These are phyloP conservation scores for Oncorhynchus nerka DNA, from an alignment of 2,113 vertebrate species.

Conservation along the genomic window DNA sequence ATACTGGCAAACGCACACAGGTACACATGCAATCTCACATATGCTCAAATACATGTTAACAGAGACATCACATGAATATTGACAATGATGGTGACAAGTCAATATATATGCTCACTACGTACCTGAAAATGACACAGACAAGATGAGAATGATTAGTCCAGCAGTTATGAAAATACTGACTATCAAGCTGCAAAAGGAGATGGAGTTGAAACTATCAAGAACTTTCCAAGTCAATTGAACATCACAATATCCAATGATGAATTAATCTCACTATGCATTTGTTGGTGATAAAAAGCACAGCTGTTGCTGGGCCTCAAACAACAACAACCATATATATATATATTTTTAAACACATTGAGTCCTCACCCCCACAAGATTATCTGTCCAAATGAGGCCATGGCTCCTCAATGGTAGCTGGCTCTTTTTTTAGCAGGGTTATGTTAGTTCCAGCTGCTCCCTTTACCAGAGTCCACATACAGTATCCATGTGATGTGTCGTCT, in stretches of 20 bases:
- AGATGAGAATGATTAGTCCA: slow-evolving; percentile 48
- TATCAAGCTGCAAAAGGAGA: slow-evolving; percentile 49
- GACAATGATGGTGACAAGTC: too few relatives aligned
- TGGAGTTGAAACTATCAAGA: neutral
- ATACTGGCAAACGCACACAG: neutral
- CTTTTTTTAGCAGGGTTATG: neutral
- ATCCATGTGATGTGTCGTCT: neutral
- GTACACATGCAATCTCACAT: neutral
- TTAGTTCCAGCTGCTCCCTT: neutral
- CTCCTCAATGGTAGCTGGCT: neutral
- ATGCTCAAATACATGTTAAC: neutral
- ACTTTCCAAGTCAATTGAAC: neutral
- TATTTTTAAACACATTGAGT: neutral
- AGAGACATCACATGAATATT: neutral
- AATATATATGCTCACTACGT: slow-evolving; percentile 1
- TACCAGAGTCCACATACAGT: neutral
- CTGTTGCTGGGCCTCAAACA: neutral
- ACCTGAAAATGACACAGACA: slow-evolving; percentile 54
- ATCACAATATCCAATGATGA: neutral
- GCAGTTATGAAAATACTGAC: slow-evolving; percentile 45
- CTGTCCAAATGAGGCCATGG: slow-evolving; percentile 48
- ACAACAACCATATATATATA: neutral
- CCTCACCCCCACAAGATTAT: slow-evolving; percentile 45
- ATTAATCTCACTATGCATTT: neutral
- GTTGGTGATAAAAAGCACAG: neutral